A percentile compares a stretch with the other conserved stretches of the same genome.
These are phyloP conservation scores for Salmo trutta DNA, from an alignment of 2,797 vertebrate genomes.

Conservation along the genomic window DNA sequence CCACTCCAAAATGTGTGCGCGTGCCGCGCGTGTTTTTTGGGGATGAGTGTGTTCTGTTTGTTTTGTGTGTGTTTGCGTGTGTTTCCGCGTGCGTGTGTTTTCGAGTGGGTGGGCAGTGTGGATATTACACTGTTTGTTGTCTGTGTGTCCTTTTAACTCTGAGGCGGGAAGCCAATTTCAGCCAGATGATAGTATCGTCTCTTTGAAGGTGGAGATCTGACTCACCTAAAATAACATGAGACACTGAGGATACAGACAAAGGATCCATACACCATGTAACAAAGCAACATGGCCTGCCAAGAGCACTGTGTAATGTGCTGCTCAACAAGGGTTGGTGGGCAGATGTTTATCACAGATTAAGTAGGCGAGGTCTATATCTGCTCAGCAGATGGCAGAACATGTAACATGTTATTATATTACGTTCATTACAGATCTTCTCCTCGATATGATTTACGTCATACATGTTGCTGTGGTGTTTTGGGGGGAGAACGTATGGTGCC, in stretches of 20 bases:
- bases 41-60: background rate
- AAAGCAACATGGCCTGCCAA: background rate
- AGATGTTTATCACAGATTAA: background rate
- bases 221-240: slow-evolving; percentile 11
- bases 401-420: background rate
- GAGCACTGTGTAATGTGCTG: background rate
- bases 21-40: background rate
- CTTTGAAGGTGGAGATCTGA: slow-evolving; percentile 7
- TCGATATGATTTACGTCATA: background rate
- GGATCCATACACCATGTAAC: background rate
- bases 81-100: background rate
- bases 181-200: slow-evolving; percentile 6
- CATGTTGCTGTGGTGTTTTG: background rate
- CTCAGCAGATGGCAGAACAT: background rate
- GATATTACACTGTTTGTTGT: slow-evolving; percentile 4
- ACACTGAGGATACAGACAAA: background rate
- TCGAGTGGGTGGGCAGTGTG: background rate
- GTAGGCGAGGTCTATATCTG: background rate
- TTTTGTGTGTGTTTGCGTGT: background rate
- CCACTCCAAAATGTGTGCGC: slow-evolving; percentile 27
- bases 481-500: background rate
- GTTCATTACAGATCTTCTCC: background rate
- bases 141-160: background rate
- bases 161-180: slow-evolving; percentile 5
- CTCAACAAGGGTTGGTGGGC: background rate